A percentile compares a stretch with the other conserved stretches of the same genome.
phyloP scores from a whole-genome alignment of 2,797 vertebrate genomes.

The Pyrocephalus nanus region DNA sequence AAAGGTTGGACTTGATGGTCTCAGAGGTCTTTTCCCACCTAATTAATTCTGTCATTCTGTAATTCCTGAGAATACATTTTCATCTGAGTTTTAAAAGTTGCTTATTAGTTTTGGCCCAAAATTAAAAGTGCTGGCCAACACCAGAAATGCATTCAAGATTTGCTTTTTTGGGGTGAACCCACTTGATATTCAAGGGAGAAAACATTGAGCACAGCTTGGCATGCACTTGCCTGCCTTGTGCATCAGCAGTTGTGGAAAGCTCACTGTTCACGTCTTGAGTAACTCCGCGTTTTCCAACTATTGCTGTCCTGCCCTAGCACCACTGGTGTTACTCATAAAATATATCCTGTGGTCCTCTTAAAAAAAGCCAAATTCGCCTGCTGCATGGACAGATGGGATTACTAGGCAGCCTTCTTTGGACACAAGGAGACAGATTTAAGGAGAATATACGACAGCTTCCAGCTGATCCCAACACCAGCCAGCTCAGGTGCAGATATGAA shows the following conservation, averaged over 20 bases:
- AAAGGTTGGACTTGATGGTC: accelerated
- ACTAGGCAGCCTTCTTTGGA: background rate
- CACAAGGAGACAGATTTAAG: background rate
- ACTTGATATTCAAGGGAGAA: background rate
- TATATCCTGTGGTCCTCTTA: background rate
- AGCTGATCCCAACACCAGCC: background rate
- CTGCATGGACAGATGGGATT: background rate
- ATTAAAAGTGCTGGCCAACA: background rate
- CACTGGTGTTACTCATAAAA: background rate
- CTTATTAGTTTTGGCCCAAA: background rate
- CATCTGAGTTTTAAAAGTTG: background rate
- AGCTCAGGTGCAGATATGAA: background rate
- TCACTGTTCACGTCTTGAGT: background rate
- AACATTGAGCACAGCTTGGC: background rate
- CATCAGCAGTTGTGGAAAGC: background rate
- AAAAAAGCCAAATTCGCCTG: background rate
- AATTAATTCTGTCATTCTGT: too few relatives aligned
- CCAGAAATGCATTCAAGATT: background rate
- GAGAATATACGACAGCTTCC: background rate
- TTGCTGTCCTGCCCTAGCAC: background rate
- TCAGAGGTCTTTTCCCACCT: background rate
- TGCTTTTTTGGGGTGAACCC: background rate
- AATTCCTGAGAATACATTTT: background rate
- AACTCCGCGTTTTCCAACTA: background rate
- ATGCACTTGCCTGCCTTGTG: background rate